phyloP scores from a whole-genome alignment of 2,797 vertebrate genomes.

The Enteromius mattozi region DNA sequence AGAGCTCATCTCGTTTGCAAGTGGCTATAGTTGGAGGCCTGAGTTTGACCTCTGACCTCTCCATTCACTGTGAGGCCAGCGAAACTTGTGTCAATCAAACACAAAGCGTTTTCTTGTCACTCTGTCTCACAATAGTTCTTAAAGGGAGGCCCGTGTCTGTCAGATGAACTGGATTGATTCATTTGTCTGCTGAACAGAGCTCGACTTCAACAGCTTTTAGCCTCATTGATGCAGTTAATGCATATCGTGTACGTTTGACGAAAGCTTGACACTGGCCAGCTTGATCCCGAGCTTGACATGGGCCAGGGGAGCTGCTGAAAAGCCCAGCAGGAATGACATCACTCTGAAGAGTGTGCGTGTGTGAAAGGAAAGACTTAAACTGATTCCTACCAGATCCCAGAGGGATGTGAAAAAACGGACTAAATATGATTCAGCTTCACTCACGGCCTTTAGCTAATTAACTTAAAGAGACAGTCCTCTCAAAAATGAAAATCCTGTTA shows the following conservation, averaged over 20 bases:
- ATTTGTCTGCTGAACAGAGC: slow-evolving; percentile 46
- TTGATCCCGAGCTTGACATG: slow-evolving; percentile 35
- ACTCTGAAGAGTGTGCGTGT: slow-evolving; percentile 46
- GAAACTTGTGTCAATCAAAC: slow-evolving; percentile 59
- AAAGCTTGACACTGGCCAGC: slow-evolving; percentile 52
- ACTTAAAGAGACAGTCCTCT: neutral
- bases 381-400: slow-evolving; percentile 56
- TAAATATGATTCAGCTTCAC: slow-evolving; percentile 52
- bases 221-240: slow-evolving; percentile 58
- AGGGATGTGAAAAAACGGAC: slow-evolving; percentile 51
- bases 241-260: slow-evolving; percentile 50
- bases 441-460: slow-evolving; percentile 27
- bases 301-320: slow-evolving; percentile 50
- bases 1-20: slow-evolving; percentile 56
- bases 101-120: slow-evolving; percentile 56
- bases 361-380: slow-evolving; percentile 53
- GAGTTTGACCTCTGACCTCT: slow-evolving; percentile 50
- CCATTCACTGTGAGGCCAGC: slow-evolving; percentile 58
- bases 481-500: neutral
- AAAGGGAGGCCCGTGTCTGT: slow-evolving; percentile 53
- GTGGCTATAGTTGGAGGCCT: slow-evolving; percentile 55
- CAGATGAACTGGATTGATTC: slow-evolving; percentile 56
- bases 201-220: slow-evolving; percentile 53
- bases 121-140: slow-evolving; percentile 50
- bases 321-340: slow-evolving; percentile 58